Evolutionary conservation across 2,113 vertebrate species (phyloP).

Genomic region (Neodon shergylaensis): DNA sequence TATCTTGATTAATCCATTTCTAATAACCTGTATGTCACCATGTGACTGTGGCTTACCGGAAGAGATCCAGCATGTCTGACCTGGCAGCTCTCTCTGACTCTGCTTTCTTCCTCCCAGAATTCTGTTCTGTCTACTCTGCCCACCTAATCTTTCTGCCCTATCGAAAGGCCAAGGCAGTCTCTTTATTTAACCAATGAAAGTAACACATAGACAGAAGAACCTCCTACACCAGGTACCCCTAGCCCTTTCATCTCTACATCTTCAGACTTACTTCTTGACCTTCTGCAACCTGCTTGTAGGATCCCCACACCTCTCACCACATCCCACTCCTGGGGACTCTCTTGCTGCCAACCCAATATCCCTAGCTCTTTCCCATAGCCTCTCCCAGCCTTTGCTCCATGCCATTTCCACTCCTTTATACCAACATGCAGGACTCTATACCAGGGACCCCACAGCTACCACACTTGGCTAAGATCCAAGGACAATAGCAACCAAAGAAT

Average conservation of each 20-base stretch:
- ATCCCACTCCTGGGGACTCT: neutral
- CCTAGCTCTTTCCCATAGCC: neutral
- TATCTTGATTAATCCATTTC: too few relatives aligned
- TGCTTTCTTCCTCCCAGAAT: too few relatives aligned
- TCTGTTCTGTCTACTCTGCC: too few relatives aligned
- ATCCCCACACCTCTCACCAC: neutral
- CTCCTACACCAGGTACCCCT: neutral
- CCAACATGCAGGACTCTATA: neutral
- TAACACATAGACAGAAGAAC: too few relatives aligned
- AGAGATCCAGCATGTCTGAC: too few relatives aligned
- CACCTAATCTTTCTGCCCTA: too few relatives aligned
- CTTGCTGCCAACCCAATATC: neutral
- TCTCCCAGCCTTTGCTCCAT: neutral
- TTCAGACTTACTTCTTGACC: neutral
- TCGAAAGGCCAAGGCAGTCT: too few relatives aligned
- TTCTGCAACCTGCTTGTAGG: neutral
- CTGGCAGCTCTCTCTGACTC: too few relatives aligned
- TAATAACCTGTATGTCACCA: too few relatives aligned
- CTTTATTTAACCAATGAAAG: too few relatives aligned
- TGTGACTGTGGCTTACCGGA: too few relatives aligned
- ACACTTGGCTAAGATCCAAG: neutral
- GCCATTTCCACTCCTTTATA: neutral
- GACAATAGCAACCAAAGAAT: neutral
- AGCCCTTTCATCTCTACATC: neutral
- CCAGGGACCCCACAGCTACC: neutral